Conservation (phyloP, 1,140 invertebrate genomes). For the Drosophila persimilis region DNA sequence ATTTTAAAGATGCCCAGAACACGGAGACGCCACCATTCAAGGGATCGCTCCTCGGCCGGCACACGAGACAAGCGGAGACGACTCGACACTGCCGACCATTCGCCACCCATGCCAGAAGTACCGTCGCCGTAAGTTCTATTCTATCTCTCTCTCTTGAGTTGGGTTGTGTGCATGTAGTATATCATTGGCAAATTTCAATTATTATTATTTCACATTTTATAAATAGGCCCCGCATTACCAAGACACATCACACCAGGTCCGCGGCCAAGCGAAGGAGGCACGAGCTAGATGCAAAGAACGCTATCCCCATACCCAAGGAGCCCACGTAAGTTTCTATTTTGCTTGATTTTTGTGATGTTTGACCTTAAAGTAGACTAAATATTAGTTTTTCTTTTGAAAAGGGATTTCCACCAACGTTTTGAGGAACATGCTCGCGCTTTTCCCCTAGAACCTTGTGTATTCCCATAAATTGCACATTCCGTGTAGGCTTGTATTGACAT, state of each 20-base stretch:
- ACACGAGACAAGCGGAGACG: constrained; percentile 85
- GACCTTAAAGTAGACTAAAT: neutral
- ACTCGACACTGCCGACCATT: constrained; percentile 83
- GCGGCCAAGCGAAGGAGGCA: constrained; percentile 84
- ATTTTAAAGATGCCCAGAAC: constrained; percentile 89
- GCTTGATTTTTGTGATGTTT: neutral
- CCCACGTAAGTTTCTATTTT: constrained; percentile 71
- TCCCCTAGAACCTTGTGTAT: too few relatives aligned
- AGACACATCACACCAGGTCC: constrained; percentile 83
- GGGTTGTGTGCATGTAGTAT: constrained; percentile 13
- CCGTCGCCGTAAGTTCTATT: constrained; percentile 73
- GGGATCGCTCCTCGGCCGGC: constrained; percentile 85
- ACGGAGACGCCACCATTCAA: constrained; percentile 89
- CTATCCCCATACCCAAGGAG: constrained; percentile 81
- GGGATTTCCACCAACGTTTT: too few relatives aligned
- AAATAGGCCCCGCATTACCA: constrained; percentile 74
- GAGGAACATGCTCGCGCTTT: too few relatives aligned
- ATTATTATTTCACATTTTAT: constrained; percentile 32
- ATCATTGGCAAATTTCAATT: constrained; percentile 21
- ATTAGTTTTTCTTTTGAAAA: neutral
- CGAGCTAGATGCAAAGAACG: constrained; percentile 83
- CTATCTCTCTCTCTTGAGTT: constrained; percentile 16
- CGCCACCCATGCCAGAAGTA: constrained; percentile 70
- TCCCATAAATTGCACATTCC: neutral
- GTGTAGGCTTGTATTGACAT: too few relatives aligned